phyloP scores from a whole-genome alignment of 2,113 vertebrate genomes.

The Peromyscus polionotus region DNA sequence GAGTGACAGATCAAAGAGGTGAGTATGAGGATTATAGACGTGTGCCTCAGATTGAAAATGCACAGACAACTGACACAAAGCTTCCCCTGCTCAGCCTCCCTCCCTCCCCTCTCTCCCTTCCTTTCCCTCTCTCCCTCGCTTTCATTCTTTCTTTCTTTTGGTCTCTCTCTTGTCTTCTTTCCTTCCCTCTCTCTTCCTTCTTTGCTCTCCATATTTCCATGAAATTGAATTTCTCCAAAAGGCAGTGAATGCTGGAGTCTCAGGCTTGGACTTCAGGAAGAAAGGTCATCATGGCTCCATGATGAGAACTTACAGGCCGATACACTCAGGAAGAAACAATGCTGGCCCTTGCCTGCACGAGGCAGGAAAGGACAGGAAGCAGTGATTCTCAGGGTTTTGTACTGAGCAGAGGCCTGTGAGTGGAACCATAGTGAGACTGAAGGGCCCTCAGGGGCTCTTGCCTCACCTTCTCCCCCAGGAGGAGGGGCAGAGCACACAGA shows the following conservation, averaged over 20 bases:
- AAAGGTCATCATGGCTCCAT: too few relatives aligned
- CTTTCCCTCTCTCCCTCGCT: accelerated
- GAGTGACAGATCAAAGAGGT: constrained; percentile 14
- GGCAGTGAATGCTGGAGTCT: background rate
- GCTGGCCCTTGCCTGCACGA: background rate
- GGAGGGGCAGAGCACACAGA: accelerated
- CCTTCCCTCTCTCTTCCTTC: accelerated
- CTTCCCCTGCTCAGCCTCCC: background rate
- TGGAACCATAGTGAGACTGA: background rate
- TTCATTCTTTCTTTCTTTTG: background rate
- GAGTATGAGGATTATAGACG: background rate
- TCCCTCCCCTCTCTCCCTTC: too few relatives aligned
- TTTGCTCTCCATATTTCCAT: background rate
- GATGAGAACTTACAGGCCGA: background rate
- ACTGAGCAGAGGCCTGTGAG: background rate
- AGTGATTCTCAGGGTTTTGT: background rate
- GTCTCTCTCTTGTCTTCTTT: accelerated
- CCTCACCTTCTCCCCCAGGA: too few relatives aligned
- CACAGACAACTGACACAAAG: background rate
- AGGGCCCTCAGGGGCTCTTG: background rate
- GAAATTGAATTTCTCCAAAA: background rate
- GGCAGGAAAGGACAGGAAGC: background rate
- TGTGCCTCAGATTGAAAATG: background rate
- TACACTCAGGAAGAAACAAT: background rate
- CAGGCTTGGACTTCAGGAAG: background rate